Conservation (phyloP, 1,140 invertebrate species). For the Druon quercuslanigerum region DNA sequence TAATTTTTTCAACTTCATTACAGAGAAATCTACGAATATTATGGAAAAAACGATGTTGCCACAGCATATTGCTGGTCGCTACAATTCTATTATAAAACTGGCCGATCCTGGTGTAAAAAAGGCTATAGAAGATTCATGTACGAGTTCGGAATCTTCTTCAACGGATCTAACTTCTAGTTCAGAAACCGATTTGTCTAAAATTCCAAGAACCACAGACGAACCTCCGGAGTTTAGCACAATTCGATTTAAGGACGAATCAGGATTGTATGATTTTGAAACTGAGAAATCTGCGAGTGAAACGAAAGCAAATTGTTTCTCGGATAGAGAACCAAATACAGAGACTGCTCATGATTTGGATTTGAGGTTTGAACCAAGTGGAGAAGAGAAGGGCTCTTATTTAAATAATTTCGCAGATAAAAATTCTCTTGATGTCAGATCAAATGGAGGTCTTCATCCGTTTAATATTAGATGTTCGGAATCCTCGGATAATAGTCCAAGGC, state of each 20-base stretch:
- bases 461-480: not conserved
- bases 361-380: not conserved
- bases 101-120: slow-evolving; percentile 34
- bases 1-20: slow-evolving; percentile 70
- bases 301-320: not conserved
- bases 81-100: slow-evolving; percentile 51
- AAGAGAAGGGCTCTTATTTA: not conserved
- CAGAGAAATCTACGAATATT: slow-evolving; percentile 71
- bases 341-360: not conserved
- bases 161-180: slow-evolving; percentile 32
- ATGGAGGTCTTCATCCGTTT: not conserved
- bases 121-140: slow-evolving; percentile 20
- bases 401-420: not conserved
- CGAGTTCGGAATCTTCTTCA: not conserved
- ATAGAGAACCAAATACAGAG: not conserved
- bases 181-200: slow-evolving; percentile 2
- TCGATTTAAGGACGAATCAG: slow-evolving; percentile 4
- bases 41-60: slow-evolving; percentile 71
- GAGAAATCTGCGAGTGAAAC: not conserved
- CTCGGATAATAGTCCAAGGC: slow-evolving; percentile 20
- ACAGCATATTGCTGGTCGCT: slow-evolving; percentile 58
- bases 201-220: slow-evolving; percentile 11
- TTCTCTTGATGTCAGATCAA: not conserved
- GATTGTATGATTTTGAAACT: not conserved
- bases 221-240: not conserved